Conservation (phyloP, 92 coral and sea anemone species). For the Bergia sp. region DNA sequence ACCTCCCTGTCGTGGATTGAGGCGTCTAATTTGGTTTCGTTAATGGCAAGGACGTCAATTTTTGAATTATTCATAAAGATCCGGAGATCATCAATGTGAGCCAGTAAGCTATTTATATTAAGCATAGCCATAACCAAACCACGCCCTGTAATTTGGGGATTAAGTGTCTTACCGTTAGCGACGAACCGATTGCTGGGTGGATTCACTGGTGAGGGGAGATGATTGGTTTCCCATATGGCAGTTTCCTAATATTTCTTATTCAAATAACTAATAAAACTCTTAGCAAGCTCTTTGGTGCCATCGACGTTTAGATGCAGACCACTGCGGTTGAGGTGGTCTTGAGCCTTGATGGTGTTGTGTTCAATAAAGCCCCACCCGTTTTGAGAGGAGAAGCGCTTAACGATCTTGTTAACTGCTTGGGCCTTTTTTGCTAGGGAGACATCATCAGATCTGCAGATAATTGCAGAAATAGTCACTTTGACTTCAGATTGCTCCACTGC, state of each 20-base stretch:
- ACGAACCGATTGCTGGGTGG: slow-evolving; percentile 11
- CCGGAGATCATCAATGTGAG: slow-evolving; percentile 52
- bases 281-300: slow-evolving; percentile 17
- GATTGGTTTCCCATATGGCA: slow-evolving; percentile 5
- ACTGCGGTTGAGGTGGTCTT: slow-evolving; percentile 54
- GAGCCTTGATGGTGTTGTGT: slow-evolving; percentile 44
- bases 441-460: slow-evolving; percentile 14
- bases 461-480: slow-evolving; percentile 16
- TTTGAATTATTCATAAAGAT: slow-evolving; percentile 41
- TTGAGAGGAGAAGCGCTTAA: slow-evolving; percentile 47
- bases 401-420: slow-evolving; percentile 39
- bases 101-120: slow-evolving; percentile 44
- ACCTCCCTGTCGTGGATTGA: slow-evolving; percentile 44
- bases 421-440: slow-evolving; percentile 30
- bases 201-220: slow-evolving; percentile 9
- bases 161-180: slow-evolving; percentile 9
- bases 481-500: slow-evolving; percentile 18
- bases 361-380: slow-evolving; percentile 58
- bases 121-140: slow-evolving; percentile 39
- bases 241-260: slow-evolving; percentile 1
- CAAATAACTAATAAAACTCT: slow-evolving; percentile 8
- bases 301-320: slow-evolving; percentile 48
- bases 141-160: slow-evolving; percentile 30
- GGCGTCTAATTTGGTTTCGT: slow-evolving; percentile 55
- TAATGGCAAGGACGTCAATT: slow-evolving; percentile 50